Conservation (phyloP, 2,888 invertebrate genomes). For the Chaetogeoica ovagalla region DNA sequence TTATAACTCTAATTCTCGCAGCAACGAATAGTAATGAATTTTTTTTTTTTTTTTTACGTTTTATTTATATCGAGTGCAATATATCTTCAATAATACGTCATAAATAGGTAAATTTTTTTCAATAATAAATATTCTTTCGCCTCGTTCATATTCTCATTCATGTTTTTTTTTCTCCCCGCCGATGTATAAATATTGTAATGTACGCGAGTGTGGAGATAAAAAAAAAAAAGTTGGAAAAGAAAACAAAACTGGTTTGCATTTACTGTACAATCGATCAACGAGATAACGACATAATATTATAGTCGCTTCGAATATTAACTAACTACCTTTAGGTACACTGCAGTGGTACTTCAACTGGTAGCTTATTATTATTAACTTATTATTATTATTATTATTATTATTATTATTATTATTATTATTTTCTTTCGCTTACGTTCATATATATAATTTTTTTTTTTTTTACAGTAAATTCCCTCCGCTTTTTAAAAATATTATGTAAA, state of each 20-base stretch:
- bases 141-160: conserved; percentile 19
- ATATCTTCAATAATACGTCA: background rate
- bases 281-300: background rate
- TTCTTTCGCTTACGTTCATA: conserved; percentile 20
- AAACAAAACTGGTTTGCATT: conserved; percentile 34
- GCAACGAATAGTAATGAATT: no score
- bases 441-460: background rate
- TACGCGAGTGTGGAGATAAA: background rate
- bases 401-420: background rate
- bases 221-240: background rate
- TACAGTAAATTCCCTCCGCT: background rate
- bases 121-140: background rate
- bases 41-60: no score
- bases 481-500: conserved; percentile 18
- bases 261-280: conserved; percentile 21
- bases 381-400: no score
- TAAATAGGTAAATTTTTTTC: background rate
- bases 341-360: no score
- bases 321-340: no score
- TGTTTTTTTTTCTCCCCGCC: background rate
- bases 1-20: no score
- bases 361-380: no score
- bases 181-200: background rate
- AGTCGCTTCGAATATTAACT: background rate
- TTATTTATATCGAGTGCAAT: no score